Percentiles rank a stretch among this genome's conserved stretches.
These are phyloP conservation scores for Zoanthus gigantus DNA, from an alignment of 92 coral and sea anemone species.

Conservation along the genomic window DNA sequence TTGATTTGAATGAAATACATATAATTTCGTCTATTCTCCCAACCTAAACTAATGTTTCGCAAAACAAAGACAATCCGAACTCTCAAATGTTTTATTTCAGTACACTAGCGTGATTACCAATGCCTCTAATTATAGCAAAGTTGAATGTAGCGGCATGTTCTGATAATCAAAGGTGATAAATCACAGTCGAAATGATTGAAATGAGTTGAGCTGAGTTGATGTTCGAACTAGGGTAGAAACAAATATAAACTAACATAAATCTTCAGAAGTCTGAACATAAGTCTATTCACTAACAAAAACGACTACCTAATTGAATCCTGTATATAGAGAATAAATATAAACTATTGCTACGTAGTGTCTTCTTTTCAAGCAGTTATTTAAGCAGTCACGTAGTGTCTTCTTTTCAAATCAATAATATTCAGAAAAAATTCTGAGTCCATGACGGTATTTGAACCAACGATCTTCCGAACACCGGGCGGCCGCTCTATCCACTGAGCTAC, in stretches of 20 bases:
- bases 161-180: neutral
- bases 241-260: too few species aligned
- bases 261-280: conserved; percentile 1
- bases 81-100: conserved; percentile 4
- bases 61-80: neutral
- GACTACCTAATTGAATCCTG: conserved; percentile 6
- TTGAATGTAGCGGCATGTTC: neutral
- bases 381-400: too few species aligned
- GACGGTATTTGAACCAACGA: too few species aligned
- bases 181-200: neutral
- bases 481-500: too few species aligned
- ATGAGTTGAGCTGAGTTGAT: neutral
- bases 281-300: neutral
- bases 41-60: neutral
- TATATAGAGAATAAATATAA: neutral
- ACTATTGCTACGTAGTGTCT: too few species aligned
- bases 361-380: too few species aligned
- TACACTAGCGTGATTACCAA: neutral
- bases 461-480: too few species aligned
- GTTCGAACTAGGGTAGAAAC: neutral
- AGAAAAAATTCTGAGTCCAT: too few species aligned
- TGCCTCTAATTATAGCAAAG: neutral
- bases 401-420: too few species aligned
- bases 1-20: neutral
- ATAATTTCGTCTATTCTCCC: neutral